phyloP scores from a whole-genome alignment of 2,888 invertebrate genomes.

The Plagodis dolabraria region DNA sequence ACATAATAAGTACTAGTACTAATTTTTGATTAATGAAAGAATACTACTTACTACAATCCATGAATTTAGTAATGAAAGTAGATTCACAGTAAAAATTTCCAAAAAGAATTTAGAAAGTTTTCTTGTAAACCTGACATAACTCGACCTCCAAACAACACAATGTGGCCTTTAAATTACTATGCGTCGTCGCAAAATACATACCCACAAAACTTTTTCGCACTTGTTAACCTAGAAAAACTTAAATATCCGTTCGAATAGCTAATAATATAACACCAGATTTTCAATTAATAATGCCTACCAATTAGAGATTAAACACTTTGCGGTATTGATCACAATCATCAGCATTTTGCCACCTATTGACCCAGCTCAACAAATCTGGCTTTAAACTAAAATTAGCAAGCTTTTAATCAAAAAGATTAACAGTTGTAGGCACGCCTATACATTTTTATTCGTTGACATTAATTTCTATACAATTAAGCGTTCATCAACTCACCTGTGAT shows the following conservation, averaged over 20 bases:
- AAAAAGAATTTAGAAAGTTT: too few species aligned
- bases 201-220: neutral
- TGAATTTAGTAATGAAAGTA: too few species aligned
- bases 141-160: too few species aligned
- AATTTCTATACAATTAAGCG: slow-evolving; percentile 26
- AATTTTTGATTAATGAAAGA: too few species aligned
- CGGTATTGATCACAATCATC: neutral
- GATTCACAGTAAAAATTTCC: too few species aligned
- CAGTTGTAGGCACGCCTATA: slow-evolving; percentile 13
- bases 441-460: slow-evolving; percentile 14
- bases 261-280: slow-evolving; percentile 8
- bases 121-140: too few species aligned
- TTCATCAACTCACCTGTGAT: slow-evolving; percentile 82
- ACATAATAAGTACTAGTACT: too few species aligned
- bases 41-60: too few species aligned
- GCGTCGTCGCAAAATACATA: neutral
- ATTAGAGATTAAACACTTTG: neutral
- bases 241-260: neutral
- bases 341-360: slow-evolving; percentile 1
- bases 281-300: neutral
- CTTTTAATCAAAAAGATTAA: slow-evolving; percentile 23
- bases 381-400: slow-evolving; percentile 13
- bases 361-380: slow-evolving; percentile 6
- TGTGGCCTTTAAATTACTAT: too few species aligned
- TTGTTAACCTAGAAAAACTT: slow-evolving; percentile 5